These are phyloP conservation scores for Pitangus sulphuratus DNA, from an alignment of 2,797 vertebrate genomes.

Conservation along the genomic window DNA sequence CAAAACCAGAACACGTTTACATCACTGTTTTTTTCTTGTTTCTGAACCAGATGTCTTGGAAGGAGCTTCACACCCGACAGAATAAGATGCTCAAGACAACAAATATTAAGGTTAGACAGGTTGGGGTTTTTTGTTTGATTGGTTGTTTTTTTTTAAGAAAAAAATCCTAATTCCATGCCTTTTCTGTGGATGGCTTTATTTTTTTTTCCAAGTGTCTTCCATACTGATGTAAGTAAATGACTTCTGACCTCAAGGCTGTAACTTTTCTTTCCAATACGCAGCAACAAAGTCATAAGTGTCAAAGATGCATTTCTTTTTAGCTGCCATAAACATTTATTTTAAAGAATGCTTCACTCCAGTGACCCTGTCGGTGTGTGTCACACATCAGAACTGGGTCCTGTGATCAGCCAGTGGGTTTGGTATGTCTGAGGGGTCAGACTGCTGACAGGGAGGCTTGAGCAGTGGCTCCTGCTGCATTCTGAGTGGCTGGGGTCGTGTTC, in stretches of 20 bases:
- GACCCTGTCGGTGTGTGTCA: neutral
- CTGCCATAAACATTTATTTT: neutral
- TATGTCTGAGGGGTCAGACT: neutral
- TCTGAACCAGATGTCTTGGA: neutral
- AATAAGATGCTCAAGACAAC: neutral
- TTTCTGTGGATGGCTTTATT: neutral
- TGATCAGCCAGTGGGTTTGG: neutral
- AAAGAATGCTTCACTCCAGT: neutral
- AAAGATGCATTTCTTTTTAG: neutral
- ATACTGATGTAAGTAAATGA: neutral
- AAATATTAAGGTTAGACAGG: neutral
- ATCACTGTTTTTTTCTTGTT: neutral
- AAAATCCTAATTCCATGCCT: neutral
- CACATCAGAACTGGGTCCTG: neutral
- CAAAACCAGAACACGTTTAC: neutral
- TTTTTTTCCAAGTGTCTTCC: neutral
- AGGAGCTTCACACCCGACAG: neutral
- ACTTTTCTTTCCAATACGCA: neutral
- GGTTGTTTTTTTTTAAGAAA: neutral
- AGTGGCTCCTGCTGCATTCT: neutral
- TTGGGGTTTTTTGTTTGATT: neutral
- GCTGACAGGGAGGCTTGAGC: neutral
- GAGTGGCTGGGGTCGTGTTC: neutral
- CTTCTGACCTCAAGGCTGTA: neutral
- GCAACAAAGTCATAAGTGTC: neutral